Evolutionary conservation across 2,888 invertebrate genomes (phyloP), one percentile per base, ranked within the genome.

Genomic region (Ophioninae sp.): DNA sequence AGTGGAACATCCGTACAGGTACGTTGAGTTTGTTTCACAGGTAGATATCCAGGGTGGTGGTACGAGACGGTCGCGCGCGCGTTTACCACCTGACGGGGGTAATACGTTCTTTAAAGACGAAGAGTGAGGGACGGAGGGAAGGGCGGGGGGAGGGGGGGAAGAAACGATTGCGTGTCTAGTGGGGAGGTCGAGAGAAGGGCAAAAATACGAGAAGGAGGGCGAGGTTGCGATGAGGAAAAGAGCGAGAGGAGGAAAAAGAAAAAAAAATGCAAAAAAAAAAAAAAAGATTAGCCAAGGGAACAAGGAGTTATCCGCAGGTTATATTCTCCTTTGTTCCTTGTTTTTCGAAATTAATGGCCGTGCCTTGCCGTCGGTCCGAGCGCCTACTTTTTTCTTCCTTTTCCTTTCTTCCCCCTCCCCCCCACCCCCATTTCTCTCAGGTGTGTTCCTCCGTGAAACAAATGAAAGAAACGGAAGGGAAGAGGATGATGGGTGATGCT

Each of bases 321-420:
- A 89, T 77, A 44, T 74, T 65, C 76, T 88, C 89, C 91, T 91
- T 91, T 91, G 91, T 91, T 91, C 90, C 88, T 89, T 85, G 88
- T 90, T 89, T 91, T 91, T 90, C 89, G 88, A 89, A 91, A 91
- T 91, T 91, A 90, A 91, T 91, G 91, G 89, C 88, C 87, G 87
- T 62, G 21, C 61, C 61, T 64, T n/a, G 57, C 57, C 62, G 75
- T 65, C 67, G 72, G 62, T 76, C 61, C 57, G 41, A n/a, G 50
- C 68, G 68, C 10, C 23, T n/a, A 62, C 37, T 64, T 62, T 74
- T 37, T 65, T 70, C 57, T 74, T 50, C 30, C 37, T 65, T 64
- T 39, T 65, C 17, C 44, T 61, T 59, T 21, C 39, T 59, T 44
- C 41, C 23, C n/a, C n/a, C n/a, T n/a, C n/a, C n/a, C n/a, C n/a